Base-by-base conservation (phyloP, 2,113 vertebrate genomes). In the Sinosuthora webbiana region DNA sequence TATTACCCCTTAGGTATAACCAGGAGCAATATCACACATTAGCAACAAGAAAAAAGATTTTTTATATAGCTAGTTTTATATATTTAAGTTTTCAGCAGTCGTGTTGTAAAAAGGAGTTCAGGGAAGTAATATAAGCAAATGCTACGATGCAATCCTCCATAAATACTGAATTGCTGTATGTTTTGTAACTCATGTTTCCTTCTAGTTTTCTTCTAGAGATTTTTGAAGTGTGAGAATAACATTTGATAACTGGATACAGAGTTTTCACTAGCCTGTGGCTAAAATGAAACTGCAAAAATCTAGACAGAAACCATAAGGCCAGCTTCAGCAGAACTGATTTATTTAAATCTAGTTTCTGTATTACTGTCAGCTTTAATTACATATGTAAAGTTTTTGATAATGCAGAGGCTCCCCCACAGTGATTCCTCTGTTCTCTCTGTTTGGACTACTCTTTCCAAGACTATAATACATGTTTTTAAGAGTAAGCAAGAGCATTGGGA, bases 351-450 rank as follows among this genome's bases (percentile, higher is more conserved):
- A 77, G 17, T n/a, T 86, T 86, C 24, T 86, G 0, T 17, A 23
- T 11, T 64, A 31, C 28, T 69, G 24, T 49, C 10, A 56, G 16
- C 18, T 28, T 75, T 92, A 60, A 17, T 75, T 65, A 33, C 4
- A 1, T 62, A 21, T 37, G 3, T 70, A 39, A 91, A 59, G 39
- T 75, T 89, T 53, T 57, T 50, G 18, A 33, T 67, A 78, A 42
- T 17, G 4, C 24, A 45, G 44, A 37, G 11, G 3, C 2, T 56
- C 35, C 14, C 2, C 12, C 5, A 2, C 7, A 50, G 24, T 37
- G 21, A 39, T 90, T 79, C 64, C 25, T 89, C 23, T 42, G 2
- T 67, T 80, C 19, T 70, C 19, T 68, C 20, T 1, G 0, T 71
- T 71, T 45, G 41, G 78, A n/a, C 28, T 78, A 5, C 13, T 42